Percentiles rank a stretch among this genome's conserved stretches.
These are phyloP conservation scores for Lontra canadensis DNA, from an alignment of 2,113 vertebrate genomes.

Conservation along the genomic window DNA sequence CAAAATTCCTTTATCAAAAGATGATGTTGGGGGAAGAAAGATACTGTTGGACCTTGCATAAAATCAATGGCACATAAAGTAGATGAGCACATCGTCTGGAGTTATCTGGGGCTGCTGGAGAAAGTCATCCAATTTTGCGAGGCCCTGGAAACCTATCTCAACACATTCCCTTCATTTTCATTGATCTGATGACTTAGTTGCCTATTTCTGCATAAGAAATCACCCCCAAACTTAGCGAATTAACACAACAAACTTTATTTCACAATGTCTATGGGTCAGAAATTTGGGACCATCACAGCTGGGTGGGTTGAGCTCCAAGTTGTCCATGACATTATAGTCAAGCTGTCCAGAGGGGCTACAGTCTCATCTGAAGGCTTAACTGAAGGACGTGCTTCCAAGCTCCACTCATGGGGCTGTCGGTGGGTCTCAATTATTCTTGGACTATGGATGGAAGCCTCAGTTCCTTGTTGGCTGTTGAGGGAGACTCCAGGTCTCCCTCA, in stretches of 20 bases:
- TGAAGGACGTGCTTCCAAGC: neutral
- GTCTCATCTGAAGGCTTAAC: neutral
- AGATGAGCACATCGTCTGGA: neutral
- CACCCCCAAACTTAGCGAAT: neutral
- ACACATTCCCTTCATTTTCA: neutral
- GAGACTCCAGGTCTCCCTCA: neutral
- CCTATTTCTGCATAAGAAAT: neutral
- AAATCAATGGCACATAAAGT: neutral
- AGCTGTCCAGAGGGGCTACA: neutral
- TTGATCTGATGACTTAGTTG: neutral
- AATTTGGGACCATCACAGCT: neutral
- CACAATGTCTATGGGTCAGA: neutral
- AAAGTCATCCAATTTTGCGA: neutral
- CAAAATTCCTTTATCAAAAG: conserved; percentile 16
- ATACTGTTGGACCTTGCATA: neutral
- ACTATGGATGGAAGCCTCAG: neutral
- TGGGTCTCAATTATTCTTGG: neutral
- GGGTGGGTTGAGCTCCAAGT: neutral
- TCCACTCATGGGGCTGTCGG: neutral
- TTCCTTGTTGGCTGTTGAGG: neutral
- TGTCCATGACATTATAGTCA: neutral
- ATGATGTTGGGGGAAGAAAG: neutral
- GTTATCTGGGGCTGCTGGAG: neutral
- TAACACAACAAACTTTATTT: neutral
- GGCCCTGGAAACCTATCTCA: neutral